phyloP scores from a whole-genome alignment of 2,888 invertebrate genomes.

The Osedax frankpressi region DNA sequence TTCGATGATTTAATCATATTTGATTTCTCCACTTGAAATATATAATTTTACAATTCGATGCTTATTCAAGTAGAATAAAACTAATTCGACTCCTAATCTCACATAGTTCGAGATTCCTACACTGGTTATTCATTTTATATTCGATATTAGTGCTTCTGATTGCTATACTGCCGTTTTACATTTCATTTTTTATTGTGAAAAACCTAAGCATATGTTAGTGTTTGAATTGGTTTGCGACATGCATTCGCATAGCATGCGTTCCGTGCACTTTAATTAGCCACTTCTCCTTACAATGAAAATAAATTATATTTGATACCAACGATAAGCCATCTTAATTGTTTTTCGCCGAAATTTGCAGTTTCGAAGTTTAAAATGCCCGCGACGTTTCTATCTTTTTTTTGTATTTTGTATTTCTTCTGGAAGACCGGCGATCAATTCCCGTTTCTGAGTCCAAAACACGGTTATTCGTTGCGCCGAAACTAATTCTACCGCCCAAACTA shows the following conservation, averaged over 20 bases:
- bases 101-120: slow-evolving; percentile 77
- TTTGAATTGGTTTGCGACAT: not conserved
- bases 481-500: too few species aligned
- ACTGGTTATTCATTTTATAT: slow-evolving; percentile 87
- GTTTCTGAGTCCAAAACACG: slow-evolving; percentile 85
- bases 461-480: too few species aligned
- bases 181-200: slow-evolving; percentile 81
- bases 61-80: too few species aligned
- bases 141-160: slow-evolving; percentile 83
- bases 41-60: too few species aligned
- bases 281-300: too few species aligned
- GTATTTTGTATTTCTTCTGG: slow-evolving; percentile 92
- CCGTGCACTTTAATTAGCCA: too few species aligned
- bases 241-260: not conserved
- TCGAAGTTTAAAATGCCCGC: slow-evolving; percentile 53
- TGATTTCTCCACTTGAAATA: too few species aligned
- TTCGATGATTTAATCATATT: slow-evolving; percentile 13
- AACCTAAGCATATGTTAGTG: slow-evolving; percentile 55
- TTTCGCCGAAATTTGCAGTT: too few species aligned
- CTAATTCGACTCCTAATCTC: too few species aligned
- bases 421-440: slow-evolving; percentile 98
- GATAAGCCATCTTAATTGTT: too few species aligned
- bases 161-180: slow-evolving; percentile 87
- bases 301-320: too few species aligned
- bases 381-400: slow-evolving; percentile 71